Evolutionary conservation across 1,140 invertebrate species (phyloP), one percentile per base, ranked within the genome.

Genomic region (Drosophila ironensis): DNA sequence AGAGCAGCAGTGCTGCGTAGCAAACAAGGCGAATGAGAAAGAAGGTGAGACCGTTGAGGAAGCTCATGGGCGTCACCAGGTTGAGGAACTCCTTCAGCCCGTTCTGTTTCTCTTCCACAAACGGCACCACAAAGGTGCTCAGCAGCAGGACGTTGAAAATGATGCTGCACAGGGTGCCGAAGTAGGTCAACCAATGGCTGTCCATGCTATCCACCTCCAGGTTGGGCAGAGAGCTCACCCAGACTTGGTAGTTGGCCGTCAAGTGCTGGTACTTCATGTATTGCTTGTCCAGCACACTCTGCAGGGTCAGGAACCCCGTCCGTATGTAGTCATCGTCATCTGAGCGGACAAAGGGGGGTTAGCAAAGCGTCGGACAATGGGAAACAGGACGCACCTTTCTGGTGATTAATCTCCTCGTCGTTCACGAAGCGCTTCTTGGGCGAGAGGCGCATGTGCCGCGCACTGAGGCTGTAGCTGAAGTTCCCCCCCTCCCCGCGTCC

Each of bases 71-170:
- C 1, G 89, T 88, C 0, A 90, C 89, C 6, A 90, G 37, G 20
- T 75, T 73, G 1, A 90, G 69, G 44, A 88, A 90, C 47, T 88
- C 88, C 17, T 73, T 88, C 0, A 90, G 25, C 1, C 89, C 89
- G 64, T 88, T 81, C 41, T 88, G 86, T 35, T 90, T 90, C 53
- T 90, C 89, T 51, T 90, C 89, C 0, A 90, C 89, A 28, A 88
- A 57, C 2, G 88, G 87, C 14, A 88, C 81, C 3, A 90, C 48
- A 48, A 89, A 87, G 6, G 86, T 90, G 17, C 67, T 72, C 3
- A 89, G 44, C 38, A 90, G n/a, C 5, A 88, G 17, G 1, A 88
- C 52, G 41, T 37, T 72, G 12, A 88, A 84, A 2, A 90, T 30
- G 25, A 90, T 37, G 33, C 67, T 66, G 19, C 67, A 80, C 3